Conservation (phyloP, 2,888 invertebrate species). For the Ommatoiulus sabulosus region DNA sequence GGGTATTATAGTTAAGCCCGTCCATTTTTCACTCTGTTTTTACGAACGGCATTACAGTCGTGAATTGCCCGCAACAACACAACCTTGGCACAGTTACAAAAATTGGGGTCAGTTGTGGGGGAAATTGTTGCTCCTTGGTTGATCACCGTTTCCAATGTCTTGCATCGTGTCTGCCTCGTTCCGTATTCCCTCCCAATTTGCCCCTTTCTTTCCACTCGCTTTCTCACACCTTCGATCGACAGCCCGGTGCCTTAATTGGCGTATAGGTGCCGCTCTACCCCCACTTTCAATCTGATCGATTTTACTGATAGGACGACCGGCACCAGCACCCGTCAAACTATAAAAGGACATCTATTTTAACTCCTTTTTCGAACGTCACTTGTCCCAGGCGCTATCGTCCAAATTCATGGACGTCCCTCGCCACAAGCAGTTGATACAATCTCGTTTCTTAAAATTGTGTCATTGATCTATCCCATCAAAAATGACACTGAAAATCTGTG, state of each 20-base stretch:
- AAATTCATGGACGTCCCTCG: not conserved
- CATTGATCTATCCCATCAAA: no score
- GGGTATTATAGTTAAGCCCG: constrained; percentile 20
- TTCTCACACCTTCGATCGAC: not conserved
- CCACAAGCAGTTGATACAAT: not conserved
- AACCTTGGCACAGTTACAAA: constrained; percentile 51
- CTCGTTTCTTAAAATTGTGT: not conserved
- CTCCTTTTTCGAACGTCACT: not conserved
- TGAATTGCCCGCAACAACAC: constrained; percentile 5
- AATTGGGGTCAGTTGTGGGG: constrained; percentile 50
- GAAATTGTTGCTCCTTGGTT: constrained; percentile 28
- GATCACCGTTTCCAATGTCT: constrained; percentile 3
- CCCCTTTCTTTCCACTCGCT: not conserved
- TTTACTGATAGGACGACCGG: not conserved
- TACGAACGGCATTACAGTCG: not conserved
- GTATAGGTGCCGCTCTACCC: not conserved
- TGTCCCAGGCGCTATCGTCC: no score
- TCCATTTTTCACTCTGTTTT: not conserved
- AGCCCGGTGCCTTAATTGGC: not conserved
- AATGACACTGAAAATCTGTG: not conserved
- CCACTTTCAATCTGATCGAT: not conserved
- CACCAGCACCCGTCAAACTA: not conserved
- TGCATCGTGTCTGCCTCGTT: not conserved
- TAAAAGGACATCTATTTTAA: not conserved
- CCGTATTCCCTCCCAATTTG: not conserved